Evolutionary conservation across 2,113 vertebrate species (phyloP).

Genomic region (Ictidomys tridecemlineatus): DNA sequence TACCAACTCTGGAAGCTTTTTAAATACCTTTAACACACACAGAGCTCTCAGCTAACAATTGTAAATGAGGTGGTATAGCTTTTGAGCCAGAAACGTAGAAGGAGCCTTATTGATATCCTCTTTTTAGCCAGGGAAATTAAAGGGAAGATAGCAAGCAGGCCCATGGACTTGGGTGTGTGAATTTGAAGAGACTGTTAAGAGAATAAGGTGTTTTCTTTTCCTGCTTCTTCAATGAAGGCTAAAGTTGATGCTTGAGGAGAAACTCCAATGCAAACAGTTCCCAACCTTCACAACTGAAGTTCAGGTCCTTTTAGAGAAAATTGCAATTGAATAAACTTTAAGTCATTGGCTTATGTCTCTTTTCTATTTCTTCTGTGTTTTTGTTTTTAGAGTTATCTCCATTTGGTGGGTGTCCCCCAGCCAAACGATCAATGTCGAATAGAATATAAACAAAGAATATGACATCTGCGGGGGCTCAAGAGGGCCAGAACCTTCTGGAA

Average conservation of each 20-base stretch:
- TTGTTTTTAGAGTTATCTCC: constrained; percentile 87
- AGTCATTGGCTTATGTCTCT: not conserved
- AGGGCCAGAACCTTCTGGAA: not conserved
- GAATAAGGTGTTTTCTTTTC: not conserved
- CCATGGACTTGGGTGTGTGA: not conserved
- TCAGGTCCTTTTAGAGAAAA: not conserved
- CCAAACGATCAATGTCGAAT: constrained; percentile 87
- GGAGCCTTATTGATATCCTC: not conserved
- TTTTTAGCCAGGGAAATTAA: not conserved
- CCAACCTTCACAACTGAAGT: not conserved
- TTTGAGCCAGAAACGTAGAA: not conserved
- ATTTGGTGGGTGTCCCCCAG: constrained; percentile 91
- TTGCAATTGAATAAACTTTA: not conserved
- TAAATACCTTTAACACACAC: not conserved
- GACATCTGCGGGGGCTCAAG: constrained; percentile 2
- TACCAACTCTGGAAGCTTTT: not conserved
- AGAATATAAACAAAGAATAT: constrained; percentile 83
- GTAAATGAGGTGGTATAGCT: not conserved
- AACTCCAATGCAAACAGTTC: not conserved
- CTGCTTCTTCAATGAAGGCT: not conserved
- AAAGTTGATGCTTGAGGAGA: not conserved
- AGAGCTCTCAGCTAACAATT: not conserved
- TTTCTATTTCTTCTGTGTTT: constrained; percentile 53
- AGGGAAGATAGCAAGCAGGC: not conserved
- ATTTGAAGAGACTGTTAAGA: not conserved